Conservation (phyloP, 2,113 vertebrate genomes). For the Melanerpes formicivorus region DNA sequence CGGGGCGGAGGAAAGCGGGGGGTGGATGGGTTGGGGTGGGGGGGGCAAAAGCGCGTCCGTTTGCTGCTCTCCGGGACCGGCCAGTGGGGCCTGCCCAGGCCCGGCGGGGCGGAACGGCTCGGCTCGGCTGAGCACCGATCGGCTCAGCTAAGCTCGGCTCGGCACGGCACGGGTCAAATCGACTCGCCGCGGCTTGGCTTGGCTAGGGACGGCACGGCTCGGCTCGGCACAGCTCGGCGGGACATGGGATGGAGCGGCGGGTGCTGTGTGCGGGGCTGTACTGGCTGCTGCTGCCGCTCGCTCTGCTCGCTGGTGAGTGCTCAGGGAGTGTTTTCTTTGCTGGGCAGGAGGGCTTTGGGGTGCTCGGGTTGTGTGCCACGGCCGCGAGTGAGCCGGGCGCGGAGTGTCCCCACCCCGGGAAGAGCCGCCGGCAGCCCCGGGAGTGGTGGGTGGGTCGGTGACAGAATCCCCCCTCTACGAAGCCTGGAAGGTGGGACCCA, state of each 20-base stretch:
- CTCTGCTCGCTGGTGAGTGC: conserved; percentile 48
- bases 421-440: no score
- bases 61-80: neutral
- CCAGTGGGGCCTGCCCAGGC: neutral
- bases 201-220: neutral
- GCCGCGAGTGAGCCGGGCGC: no score
- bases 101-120: neutral
- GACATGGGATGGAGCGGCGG: neutral
- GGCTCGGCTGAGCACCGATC: neutral
- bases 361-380: neutral
- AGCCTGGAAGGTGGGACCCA: no score
- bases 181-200: neutral
- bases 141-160: neutral
- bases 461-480: no score
- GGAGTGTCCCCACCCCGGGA: no score
- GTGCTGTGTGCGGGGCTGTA: neutral
- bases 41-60: neutral
- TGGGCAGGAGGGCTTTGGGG: neutral
- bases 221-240: neutral
- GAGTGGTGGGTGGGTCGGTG: no score
- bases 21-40: no score
- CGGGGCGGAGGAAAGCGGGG: neutral
- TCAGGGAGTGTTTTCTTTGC: neutral
- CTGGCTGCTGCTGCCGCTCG: conserved; percentile 39
- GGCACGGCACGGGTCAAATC: neutral